Conservation (phyloP, 2,888 invertebrate genomes). For the Sipunculus nudus region DNA sequence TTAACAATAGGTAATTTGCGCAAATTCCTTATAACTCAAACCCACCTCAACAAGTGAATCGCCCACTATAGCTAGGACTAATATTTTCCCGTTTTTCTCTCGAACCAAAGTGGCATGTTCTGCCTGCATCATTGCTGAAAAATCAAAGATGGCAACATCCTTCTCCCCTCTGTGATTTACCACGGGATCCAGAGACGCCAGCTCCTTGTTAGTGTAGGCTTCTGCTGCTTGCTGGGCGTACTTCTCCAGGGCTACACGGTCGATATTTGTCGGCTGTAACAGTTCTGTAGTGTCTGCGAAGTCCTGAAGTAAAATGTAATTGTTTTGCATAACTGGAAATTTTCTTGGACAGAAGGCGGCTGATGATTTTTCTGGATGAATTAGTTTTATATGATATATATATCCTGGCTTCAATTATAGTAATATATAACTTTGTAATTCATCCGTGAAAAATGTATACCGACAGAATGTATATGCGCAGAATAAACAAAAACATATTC, state of each 20-base stretch:
- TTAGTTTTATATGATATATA: no score
- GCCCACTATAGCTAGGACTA: conserved; percentile 88
- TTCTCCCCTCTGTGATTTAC: conserved; percentile 28
- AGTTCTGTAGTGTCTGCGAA: conserved; percentile 80
- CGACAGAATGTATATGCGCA: no score
- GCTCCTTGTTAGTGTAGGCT: conserved; percentile 82
- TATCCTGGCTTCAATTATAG: no score
- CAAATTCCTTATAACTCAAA: no score
- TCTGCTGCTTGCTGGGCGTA: conserved; percentile 93
- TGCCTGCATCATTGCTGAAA: conserved; percentile 34
- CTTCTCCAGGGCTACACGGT: conserved; percentile 82
- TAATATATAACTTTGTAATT: no score
- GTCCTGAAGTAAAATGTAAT: no score
- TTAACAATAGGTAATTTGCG: no score
- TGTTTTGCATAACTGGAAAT: no score
- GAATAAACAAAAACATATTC: no score
- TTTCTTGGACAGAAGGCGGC: no score
- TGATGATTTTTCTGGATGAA: no score
- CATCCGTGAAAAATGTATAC: no score
- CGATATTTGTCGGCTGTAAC: conserved; percentile 91
- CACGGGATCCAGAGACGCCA: conserved; percentile 82
- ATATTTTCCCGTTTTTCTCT: conserved; percentile 76
- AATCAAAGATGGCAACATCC: conserved; percentile 42
- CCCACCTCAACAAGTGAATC: conserved; percentile 87
- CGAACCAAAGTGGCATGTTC: conserved; percentile 69